Conservation (phyloP, 37 sponge, comb jelly and placozoan genomes). For the Chondrilla cf. caribensis region DNA sequence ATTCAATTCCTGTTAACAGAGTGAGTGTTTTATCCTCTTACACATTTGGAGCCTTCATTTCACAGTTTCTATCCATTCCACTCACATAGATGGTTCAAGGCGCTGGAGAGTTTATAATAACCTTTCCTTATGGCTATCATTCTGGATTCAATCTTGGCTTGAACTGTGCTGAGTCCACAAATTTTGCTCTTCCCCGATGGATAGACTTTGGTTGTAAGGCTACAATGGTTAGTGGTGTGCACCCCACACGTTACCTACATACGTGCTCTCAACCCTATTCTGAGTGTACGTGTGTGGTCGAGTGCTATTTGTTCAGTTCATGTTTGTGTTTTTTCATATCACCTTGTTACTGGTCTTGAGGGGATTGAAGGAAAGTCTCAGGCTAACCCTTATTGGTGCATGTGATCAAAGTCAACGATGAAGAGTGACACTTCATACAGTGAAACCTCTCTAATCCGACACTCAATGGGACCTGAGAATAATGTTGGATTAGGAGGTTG, state of each 20-base stretch:
- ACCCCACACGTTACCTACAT: no score
- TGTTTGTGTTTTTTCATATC: no score
- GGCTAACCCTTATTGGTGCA: no score
- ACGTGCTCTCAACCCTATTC: slow-evolving; percentile 9
- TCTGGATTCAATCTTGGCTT: slow-evolving; percentile 94
- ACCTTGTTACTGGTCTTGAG: no score
- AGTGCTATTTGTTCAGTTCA: no score
- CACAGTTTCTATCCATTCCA: no score
- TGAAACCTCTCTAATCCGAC: no score
- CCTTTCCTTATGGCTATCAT: slow-evolving; percentile 95
- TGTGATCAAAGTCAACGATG: no score
- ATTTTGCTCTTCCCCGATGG: slow-evolving; percentile 92
- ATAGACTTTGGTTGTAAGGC: slow-evolving; percentile 88
- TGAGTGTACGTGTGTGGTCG: slow-evolving; percentile 12
- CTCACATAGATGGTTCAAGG: slow-evolving; percentile 86
- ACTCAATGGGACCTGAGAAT: no score
- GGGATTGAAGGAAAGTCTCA: no score
- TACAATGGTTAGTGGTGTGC: slow-evolving; percentile 40
- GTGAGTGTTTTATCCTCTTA: slow-evolving; percentile 55
- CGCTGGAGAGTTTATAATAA: slow-evolving; percentile 88
- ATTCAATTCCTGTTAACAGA: slow-evolving; percentile 89
- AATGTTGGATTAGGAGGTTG: no score
- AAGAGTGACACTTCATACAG: no score
- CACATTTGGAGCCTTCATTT: not conserved
- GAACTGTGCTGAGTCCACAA: slow-evolving; percentile 97